A percentile compares a stretch with the other conserved stretches of the same genome.
phyloP scores from a whole-genome alignment of 2,888 invertebrate species.

The Apamea monoglypha region DNA sequence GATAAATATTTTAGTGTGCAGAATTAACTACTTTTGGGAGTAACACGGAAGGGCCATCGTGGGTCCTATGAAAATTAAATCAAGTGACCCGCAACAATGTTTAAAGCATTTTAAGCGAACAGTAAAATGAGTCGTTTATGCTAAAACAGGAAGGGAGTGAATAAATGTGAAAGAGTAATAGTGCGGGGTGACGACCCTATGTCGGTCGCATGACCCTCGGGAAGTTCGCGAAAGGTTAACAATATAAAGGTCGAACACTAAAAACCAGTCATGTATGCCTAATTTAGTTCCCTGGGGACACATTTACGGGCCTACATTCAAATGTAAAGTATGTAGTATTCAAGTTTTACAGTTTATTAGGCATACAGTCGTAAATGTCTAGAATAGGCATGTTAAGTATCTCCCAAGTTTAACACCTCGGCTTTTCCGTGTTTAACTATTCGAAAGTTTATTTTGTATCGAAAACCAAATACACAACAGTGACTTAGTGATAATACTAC shows the following conservation, averaged over 20 bases:
- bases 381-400: constrained; percentile 26
- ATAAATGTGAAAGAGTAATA: constrained; percentile 66
- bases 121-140: constrained; percentile 59
- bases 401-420: constrained; percentile 28
- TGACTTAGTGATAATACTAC: not conserved
- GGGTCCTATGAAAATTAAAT: constrained; percentile 67
- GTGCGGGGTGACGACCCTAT: constrained; percentile 63
- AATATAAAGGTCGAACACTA: constrained; percentile 78
- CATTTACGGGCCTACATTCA: constrained; percentile 51
- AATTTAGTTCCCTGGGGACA: constrained; percentile 68
- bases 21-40: constrained; percentile 24
- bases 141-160: constrained; percentile 65
- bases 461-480: not conserved
- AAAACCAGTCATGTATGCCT: constrained; percentile 74
- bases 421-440: constrained; percentile 20
- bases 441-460: constrained; percentile 32
- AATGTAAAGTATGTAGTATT: constrained; percentile 22
- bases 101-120: constrained; percentile 56
- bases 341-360: constrained; percentile 28
- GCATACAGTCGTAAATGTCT: constrained; percentile 11
- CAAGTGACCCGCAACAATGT: constrained; percentile 65
- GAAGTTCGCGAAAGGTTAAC: constrained; percentile 77
- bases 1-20: constrained; percentile 19
- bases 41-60: constrained; percentile 36
- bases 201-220: constrained; percentile 65